Evolutionary conservation across 2,888 invertebrate species (phyloP), one percentile per base, ranked within the genome.

Genomic region (Lepas anatifera): DNA sequence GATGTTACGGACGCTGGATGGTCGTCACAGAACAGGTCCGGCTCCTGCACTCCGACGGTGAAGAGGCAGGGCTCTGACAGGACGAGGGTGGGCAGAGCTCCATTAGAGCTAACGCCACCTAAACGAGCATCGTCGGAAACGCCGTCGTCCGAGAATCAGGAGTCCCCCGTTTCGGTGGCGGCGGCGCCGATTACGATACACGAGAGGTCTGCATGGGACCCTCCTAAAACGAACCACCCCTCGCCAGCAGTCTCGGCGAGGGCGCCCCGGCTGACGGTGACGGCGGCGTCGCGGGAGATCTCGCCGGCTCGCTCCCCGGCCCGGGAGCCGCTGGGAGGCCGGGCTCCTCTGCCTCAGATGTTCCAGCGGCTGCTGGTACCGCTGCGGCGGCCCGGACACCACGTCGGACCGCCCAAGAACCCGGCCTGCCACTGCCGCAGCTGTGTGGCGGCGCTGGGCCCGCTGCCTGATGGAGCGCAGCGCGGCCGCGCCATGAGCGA

Each of bases 351-450:
- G 27, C 72, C 73, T 4, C 67, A 72, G 41, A 63, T 72, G 37
- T 73, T 73, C 67, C 72, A 72, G 32, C 70, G 71, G 70, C 68
- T 71, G 70, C 67, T 67, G 22, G 67, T 70, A 41, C 69, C 71
- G 43, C 68, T 69, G 48, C 71, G 70, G 32, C 52, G 72, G 22
- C 69, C 70, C 13, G 71, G 72, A 22, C 69, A 72, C 67, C 73
- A 73, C 70, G 72, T 71, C 37, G 73, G 73, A 16, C 73, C 73
- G 27, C 73, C 73, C 22, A 68, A 72, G 41, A 73, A 73, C 67
- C 73, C 73, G 32, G 70, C 70, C 70, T 73, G 73, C 68, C 69
- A 70, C 27, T 72, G 74, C 58, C 71, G 70, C 29, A 73, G 69
- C 68, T 72, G 73, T 22, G 52, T 7, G 29, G 52, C 52, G 10